A percentile compares a stretch with the other conserved stretches of the same genome.
These are phyloP conservation scores for Dasypolia templi DNA, from an alignment of 2,888 invertebrate genomes.

Conservation along the genomic window DNA sequence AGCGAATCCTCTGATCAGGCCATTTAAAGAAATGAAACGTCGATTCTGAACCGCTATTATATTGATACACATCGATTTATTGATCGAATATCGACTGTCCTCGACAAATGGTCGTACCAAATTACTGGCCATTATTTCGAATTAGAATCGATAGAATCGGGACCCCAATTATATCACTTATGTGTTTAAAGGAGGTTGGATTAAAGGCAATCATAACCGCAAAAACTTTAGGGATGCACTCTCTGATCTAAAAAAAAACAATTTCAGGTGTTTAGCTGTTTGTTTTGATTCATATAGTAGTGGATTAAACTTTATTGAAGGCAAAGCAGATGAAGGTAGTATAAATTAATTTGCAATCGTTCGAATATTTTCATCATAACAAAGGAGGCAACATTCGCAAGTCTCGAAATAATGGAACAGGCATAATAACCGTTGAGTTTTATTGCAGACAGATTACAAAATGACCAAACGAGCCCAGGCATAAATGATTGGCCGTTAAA, in stretches of 20 bases:
- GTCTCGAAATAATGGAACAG: constrained; percentile 78
- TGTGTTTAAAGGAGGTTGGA: constrained; percentile 90
- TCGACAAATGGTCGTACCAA: constrained; percentile 89
- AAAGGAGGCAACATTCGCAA: constrained; percentile 69
- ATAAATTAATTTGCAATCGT: constrained; percentile 42
- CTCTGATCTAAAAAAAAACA: constrained; percentile 65
- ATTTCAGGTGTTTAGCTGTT: constrained; percentile 68
- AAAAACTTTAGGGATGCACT: constrained; percentile 76
- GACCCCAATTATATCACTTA: constrained; percentile 90
- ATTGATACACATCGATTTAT: constrained; percentile 90
- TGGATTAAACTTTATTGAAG: constrained; percentile 46
- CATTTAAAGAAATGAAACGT: constrained; percentile 90
- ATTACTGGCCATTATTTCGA: constrained; percentile 90
- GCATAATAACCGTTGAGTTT: constrained; percentile 82
- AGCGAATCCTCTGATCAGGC: constrained; percentile 87
- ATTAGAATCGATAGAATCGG: constrained; percentile 90
- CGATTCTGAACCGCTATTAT: constrained; percentile 87
- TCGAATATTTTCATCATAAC: constrained; percentile 49
- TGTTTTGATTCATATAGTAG: constrained; percentile 70
- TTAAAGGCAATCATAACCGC: constrained; percentile 83
- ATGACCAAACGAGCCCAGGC: constrained; percentile 80
- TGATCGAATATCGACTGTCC: constrained; percentile 90
- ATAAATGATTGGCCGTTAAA: constrained; percentile 83
- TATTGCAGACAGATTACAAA: constrained; percentile 85
- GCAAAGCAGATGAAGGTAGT: constrained; percentile 25